A percentile compares a stretch with the other conserved stretches of the same genome.
These are phyloP conservation scores for Turritopsis rubra DNA, from an alignment of 30 jellyfish, hydroid and myxozoan genomes.

Conservation along the genomic window DNA sequence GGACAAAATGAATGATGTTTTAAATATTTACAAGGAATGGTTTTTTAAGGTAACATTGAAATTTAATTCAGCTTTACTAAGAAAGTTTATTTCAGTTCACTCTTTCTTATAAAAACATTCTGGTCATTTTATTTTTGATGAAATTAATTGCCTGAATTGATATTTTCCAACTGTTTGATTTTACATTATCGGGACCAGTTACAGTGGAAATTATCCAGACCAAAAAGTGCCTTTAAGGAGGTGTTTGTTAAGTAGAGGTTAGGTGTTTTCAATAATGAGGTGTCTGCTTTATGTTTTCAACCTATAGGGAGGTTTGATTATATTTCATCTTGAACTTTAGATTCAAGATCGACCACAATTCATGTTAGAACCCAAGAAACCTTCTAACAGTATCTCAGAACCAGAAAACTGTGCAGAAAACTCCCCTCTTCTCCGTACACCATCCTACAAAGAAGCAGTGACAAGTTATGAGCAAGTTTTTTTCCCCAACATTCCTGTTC, in stretches of 20 bases:
- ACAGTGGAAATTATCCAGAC: too few species aligned
- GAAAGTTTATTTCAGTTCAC: too few species aligned
- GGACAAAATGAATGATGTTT: conserved; percentile 60
- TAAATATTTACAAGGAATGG: conserved; percentile 82
- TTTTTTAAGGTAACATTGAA: conserved; percentile 73
- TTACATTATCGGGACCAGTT: too few species aligned
- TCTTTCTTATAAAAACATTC: too few species aligned
- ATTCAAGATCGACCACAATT: conserved; percentile 60
- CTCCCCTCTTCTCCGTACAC: conserved; percentile 72
- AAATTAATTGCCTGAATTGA: too few species aligned
- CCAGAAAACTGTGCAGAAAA: conserved; percentile 39
- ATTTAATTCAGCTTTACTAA: too few species aligned
- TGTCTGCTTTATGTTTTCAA: too few species aligned
- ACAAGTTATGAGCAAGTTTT: conserved; percentile 64
- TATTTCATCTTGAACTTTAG: neutral
- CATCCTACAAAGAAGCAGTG: conserved; percentile 98
- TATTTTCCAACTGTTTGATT: too few species aligned
- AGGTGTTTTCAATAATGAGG: too few species aligned
- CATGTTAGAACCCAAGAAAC: conserved; percentile 71
- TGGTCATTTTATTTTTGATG: too few species aligned
- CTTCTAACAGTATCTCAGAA: conserved; percentile 5
- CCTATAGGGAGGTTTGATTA: too few species aligned
- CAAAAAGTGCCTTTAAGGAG: neutral
- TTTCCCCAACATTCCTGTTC: conserved; percentile 70
- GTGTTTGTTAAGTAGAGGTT: too few species aligned